phyloP scores from a whole-genome alignment of 92 coral and sea anemone species.

The Chrysogorgia sp. region DNA sequence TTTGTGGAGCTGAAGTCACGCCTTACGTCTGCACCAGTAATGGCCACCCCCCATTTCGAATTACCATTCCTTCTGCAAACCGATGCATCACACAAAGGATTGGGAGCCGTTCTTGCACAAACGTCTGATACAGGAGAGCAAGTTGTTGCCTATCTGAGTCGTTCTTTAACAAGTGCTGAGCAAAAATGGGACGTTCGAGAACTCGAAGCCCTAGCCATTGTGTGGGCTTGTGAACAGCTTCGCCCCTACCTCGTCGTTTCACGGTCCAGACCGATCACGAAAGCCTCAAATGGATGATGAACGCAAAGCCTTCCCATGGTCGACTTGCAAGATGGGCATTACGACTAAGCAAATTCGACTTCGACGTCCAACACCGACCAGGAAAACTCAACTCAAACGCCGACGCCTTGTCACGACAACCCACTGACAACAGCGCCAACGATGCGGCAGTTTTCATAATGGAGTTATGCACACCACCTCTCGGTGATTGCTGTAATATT shows the following conservation, averaged over 20 bases:
- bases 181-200: conserved; percentile 14
- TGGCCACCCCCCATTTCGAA: conserved; percentile 49
- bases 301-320: conserved; percentile 51
- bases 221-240: conserved; percentile 37
- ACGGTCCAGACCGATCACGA: conserved; percentile 66
- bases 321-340: conserved; percentile 55
- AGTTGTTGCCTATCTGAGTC: conserved; percentile 16
- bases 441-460: background rate
- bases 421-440: background rate
- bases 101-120: conserved; percentile 66
- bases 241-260: conserved; percentile 61
- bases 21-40: conserved; percentile 36
- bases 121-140: conserved; percentile 46
- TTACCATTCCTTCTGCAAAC: conserved; percentile 52
- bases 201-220: conserved; percentile 54
- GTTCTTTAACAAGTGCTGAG: conserved; percentile 14
- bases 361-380: conserved; percentile 55
- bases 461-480: background rate
- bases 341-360: conserved; percentile 56
- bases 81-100: conserved; percentile 25
- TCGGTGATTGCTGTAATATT: background rate
- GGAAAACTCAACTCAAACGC: conserved; percentile 55
- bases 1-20: conserved; percentile 5
- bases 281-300: conserved; percentile 46
- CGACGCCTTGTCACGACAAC: conserved; percentile 57